Percentiles rank a stretch among this genome's conserved stretches.
Conservation (phyloP, 2,888 invertebrate species). For the Trissonchulus latispiculum region DNA sequence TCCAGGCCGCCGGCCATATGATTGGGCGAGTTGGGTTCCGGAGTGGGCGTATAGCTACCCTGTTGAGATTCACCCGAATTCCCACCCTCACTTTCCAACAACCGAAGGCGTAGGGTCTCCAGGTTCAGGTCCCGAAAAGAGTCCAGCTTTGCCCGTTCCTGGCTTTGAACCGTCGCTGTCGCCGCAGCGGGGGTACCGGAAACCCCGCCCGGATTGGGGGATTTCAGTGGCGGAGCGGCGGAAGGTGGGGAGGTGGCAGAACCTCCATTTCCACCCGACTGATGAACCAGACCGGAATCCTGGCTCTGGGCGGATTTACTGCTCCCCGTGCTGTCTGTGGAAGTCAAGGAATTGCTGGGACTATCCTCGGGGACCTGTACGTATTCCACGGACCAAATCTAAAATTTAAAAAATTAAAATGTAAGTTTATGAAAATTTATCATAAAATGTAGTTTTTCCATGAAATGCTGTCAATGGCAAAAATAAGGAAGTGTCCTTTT, state of each 20-base stretch:
- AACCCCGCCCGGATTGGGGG: too few species aligned
- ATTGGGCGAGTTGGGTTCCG: background rate
- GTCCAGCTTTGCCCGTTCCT: slow-evolving; percentile 17
- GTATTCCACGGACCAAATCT: slow-evolving; percentile 97
- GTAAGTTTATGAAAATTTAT: too few species aligned
- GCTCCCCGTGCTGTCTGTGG: background rate
- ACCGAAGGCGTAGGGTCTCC: background rate
- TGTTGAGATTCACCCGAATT: background rate
- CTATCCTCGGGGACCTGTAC: slow-evolving; percentile 67
- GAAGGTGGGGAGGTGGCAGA: slow-evolving; percentile 31
- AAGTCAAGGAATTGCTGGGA: background rate
- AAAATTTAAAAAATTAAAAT: too few species aligned
- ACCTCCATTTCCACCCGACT: slow-evolving; percentile 48
- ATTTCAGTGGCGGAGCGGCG: background rate
- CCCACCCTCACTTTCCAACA: slow-evolving; percentile 1
- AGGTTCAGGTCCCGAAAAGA: slow-evolving; percentile 15
- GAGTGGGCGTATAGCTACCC: background rate
- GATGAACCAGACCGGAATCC: background rate
- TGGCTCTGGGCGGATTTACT: background rate
- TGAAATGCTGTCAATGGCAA: too few species aligned
- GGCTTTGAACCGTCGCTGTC: too few species aligned
- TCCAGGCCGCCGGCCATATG: background rate
- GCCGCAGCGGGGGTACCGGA: background rate
- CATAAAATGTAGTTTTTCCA: too few species aligned
- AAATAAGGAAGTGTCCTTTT: too few species aligned